Evolutionary conservation across 2,888 invertebrate species (phyloP), one percentile per base, ranked within the genome.

Genomic region (Drosophila nigritarsus): DNA sequence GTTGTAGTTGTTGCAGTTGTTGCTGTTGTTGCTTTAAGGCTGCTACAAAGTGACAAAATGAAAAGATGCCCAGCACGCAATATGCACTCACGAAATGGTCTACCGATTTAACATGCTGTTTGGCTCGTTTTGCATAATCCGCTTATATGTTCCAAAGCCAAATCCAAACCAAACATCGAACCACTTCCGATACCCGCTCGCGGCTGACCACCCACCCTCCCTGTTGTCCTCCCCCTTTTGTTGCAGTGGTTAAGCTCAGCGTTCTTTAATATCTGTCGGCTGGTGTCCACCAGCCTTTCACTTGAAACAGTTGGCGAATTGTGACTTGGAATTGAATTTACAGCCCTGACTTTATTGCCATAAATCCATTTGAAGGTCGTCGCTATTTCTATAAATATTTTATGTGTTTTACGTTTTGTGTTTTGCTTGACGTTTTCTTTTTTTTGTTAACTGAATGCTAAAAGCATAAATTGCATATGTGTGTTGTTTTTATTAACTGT

Each of bases 291-390:
- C 9, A 9, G 69, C 88, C 83, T 81, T 88, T 85, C 83, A 86
- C 86, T 79, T 48, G 20, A 54, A 60, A 51, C 68, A 58, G 42
- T 49, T 65, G 53, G 45, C 62, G 48, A 75, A 62, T 72, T 56
- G 45, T 59, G 50, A 75, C 60, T 68, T 55, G 50, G 13, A 38
- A 8, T 55, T 30, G 59, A 62, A 55, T 40, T 50, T 48, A 34
- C 61, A 58, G 63, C 58, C 68, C 15, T 42, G 34, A 20, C 54
- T 51, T 29, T 36, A 51, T 34, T 64, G 79, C 71, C 65, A 85
- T 82, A 74, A 85, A 87, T 87, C 70, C 72, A 53, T 24, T 66
- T 50, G 73, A 84, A 75, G 84, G 84, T 70, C 88, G 68, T 20
- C 15, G 51, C 36, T 48, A 61, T 70, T 66, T 65, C 65, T 56